A percentile compares a stretch with the other conserved stretches of the same genome.
These are phyloP conservation scores for Kryphioiulus occultus DNA, from an alignment of 2,888 invertebrate species.

Conservation along the genomic window DNA sequence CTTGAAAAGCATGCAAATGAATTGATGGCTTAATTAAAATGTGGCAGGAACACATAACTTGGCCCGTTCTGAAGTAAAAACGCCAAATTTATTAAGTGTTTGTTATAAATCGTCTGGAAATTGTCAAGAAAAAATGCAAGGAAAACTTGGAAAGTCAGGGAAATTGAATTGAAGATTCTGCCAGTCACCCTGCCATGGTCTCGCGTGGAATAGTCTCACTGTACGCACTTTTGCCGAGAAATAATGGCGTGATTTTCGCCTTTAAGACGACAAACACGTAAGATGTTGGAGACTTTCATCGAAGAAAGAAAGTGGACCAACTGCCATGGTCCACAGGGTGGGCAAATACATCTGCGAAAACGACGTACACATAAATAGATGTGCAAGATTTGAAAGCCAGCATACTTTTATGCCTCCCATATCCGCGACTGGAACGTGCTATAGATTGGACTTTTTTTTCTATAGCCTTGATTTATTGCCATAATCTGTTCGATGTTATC, in stretches of 20 bases:
- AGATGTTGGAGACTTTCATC: neutral
- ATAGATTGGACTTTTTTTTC: slow-evolving; percentile 41
- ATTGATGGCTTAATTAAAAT: too few relatives aligned
- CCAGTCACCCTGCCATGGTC: too few relatives aligned
- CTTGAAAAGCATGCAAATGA: too few relatives aligned
- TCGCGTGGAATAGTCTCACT: neutral
- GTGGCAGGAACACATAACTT: too few relatives aligned
- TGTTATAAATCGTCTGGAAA: too few relatives aligned
- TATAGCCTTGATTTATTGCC: slow-evolving; percentile 47
- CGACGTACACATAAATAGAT: slow-evolving; percentile 39
- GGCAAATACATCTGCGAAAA: neutral
- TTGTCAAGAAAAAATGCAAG: too few relatives aligned
- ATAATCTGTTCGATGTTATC: slow-evolving; percentile 47
- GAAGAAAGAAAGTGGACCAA: neutral
- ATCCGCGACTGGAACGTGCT: slow-evolving; percentile 20
- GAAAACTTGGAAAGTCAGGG: too few relatives aligned
- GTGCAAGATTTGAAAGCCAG: slow-evolving; percentile 39
- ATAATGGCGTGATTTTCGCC: slow-evolving; percentile 18
- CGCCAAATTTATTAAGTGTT: too few relatives aligned
- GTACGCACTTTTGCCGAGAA: neutral
- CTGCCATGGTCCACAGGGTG: neutral
- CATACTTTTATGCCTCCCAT: slow-evolving; percentile 39
- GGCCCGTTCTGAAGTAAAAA: too few relatives aligned
- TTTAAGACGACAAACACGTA: slow-evolving; percentile 32
- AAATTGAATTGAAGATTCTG: too few relatives aligned